Percentiles rank a stretch among this genome's conserved stretches.
Conservation (phyloP, 2,797 vertebrate species). For the Poeciliopsis presidionis region DNA sequence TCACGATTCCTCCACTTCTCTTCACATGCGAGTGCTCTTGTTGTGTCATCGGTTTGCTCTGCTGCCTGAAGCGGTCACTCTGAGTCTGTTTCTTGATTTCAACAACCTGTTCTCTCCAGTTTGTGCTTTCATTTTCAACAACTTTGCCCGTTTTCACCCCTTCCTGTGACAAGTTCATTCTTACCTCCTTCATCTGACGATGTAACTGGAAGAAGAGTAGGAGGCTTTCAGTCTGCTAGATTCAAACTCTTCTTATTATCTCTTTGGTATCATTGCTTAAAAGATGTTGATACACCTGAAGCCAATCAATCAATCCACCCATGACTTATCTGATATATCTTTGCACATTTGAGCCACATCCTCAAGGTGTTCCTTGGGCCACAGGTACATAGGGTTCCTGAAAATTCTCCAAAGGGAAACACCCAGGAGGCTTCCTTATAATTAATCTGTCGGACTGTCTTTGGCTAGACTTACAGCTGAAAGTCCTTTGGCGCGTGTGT, state of each 20-base stretch:
- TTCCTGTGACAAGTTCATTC: slow-evolving; percentile 2
- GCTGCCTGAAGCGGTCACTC: slow-evolving; percentile 47
- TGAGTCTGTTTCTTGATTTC: slow-evolving; percentile 27
- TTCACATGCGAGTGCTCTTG: slow-evolving; percentile 16
- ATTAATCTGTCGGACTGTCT: background rate
- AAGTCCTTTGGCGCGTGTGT: background rate
- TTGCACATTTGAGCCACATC: background rate
- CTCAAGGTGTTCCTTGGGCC: background rate
- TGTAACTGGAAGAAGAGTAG: slow-evolving; percentile 21
- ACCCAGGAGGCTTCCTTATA: background rate
- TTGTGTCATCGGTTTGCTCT: slow-evolving; percentile 30
- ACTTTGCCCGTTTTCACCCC: background rate
- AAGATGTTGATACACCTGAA: slow-evolving; percentile 25
- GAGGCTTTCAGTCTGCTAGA: slow-evolving; percentile 16
- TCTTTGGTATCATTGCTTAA: background rate
- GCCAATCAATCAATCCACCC: background rate
- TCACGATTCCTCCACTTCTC: slow-evolving; percentile 9
- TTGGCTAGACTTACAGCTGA: background rate
- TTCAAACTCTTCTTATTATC: slow-evolving; percentile 20
- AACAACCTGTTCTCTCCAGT: slow-evolving; percentile 5
- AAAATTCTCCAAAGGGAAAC: background rate
- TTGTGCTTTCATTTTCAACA: slow-evolving; percentile 4
- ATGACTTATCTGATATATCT: background rate
- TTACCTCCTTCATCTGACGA: slow-evolving; percentile 39
- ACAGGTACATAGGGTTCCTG: background rate